Base-by-base conservation (phyloP, 2,888 invertebrate genomes). In the Leptura quadrifasciata region DNA sequence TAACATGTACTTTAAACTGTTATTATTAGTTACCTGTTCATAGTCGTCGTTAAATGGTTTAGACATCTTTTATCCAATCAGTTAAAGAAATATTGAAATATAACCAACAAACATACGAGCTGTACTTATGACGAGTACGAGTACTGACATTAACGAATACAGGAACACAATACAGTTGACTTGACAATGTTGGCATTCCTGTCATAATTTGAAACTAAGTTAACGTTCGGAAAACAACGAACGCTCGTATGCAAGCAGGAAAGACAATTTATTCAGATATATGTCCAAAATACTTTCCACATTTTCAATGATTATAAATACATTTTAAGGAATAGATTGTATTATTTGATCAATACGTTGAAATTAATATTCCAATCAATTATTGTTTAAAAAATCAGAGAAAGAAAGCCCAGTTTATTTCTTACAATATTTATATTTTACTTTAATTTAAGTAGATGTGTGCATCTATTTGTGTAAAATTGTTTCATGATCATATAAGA, bases 21-120 rank as follows among this genome's bases (percentile, higher is more conserved):
- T 24, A n/a, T 18, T 20, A 39, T 20, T 39, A 31, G 27, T 81
- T 85, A 86, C 85, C 85, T 85, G 84, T 1, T 87, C 86, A 68
- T 81, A 85, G 58, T 87, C 86, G 9, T 85, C 86, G 72, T 60
- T 78, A 18, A 24, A 74, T 17, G 69, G 77, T 72, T 80, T 80
- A 73, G 84, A 84, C 85, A 85, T 86, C 58, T 75, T 81, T 52
- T 35, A 68, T 31, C 18, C 12, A 18, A 24, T 21, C 39, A 15
- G 17, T 31, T 58, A 58, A 2, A 17, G 27, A 57, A 18, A 18
- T 12, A 68, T 15, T 57, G 10, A 57, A 31, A 52, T 68, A 55
- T 55, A 55, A 68, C 68, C 55, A 57, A 55, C 20, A 52, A 68
- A 68, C 17, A 21, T 1, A 21, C 27, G 6, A 31, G 8, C 27